phyloP scores from a whole-genome alignment of 2,888 invertebrate genomes.

The Heliconius sara region DNA sequence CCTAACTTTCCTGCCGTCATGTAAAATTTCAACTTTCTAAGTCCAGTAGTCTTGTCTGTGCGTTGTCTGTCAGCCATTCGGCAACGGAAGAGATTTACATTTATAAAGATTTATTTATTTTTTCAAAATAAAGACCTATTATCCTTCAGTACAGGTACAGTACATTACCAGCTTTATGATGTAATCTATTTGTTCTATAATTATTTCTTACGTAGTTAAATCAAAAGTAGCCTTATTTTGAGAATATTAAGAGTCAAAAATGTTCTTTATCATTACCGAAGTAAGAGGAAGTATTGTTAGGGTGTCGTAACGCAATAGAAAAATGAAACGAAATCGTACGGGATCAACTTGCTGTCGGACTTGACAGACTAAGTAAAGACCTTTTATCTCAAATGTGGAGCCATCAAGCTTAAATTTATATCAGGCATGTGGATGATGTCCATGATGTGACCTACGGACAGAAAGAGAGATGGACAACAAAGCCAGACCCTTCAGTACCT shows the following conservation, averaged over 20 bases:
- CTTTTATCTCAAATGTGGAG: neutral
- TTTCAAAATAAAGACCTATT: neutral
- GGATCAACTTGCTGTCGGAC: too few species aligned
- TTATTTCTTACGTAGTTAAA: neutral
- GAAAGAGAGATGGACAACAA: too few species aligned
- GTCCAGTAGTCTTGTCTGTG: too few species aligned
- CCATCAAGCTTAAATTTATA: neutral
- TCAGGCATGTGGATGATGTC: neutral
- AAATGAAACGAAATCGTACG: neutral
- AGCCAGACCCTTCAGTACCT: too few species aligned
- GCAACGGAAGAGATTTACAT: too few species aligned
- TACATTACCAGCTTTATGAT: neutral
- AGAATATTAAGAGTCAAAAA: neutral
- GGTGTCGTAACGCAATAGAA: neutral
- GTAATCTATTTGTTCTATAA: neutral
- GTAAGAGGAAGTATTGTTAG: neutral
- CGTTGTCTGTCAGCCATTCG: too few species aligned
- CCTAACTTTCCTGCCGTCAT: too few species aligned
- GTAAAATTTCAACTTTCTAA: too few species aligned
- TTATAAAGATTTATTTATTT: neutral
- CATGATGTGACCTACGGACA: too few species aligned
- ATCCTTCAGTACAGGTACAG: neutral
- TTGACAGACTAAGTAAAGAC: too few species aligned
- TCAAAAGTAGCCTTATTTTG: neutral
- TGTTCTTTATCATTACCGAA: neutral